Base-by-base conservation (phyloP, 2,113 vertebrate species). In the Misgurnus mizolepis region DNA sequence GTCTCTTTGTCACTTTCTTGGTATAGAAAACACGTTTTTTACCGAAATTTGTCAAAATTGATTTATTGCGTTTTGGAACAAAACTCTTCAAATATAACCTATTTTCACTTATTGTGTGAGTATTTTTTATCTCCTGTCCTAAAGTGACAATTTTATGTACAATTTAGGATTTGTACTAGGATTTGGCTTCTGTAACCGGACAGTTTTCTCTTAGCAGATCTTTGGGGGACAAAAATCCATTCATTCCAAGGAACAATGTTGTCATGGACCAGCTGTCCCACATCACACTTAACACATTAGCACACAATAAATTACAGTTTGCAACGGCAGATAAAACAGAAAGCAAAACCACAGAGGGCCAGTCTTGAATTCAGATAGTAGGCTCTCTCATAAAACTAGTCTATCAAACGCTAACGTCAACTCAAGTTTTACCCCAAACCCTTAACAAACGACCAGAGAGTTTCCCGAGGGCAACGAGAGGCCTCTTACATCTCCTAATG, bases 401-500 rank as follows among this genome's bases (percentile, higher is more conserved):
- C 70, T 76, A 67, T 67, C 82, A 78, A 39, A 61, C 5, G 11
- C 65, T 61, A 80, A 65, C 75, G 67, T 75, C 82, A 76, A 39
- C 84, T 76, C 75, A 76, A 84, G 69, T 76, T 84, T 83, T 80
- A 80, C 18, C 87, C 78, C 61, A 79, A 75, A 47, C 15, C 22
- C 82, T 90, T 89, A 88, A 89, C 85, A 86, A 88, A 90, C 84
- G 82, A 86, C 82, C 67, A 81, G 74, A 82, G 84, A 55, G 80
- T 82, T 78, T 81, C 82, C 39, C 72, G 18, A 50, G 41, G 56
- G 39, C 67, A 18, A 67, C 34, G 41, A 84, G 88, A 81, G 80
- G 85, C 85, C 83, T 84, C 81, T 84, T 62, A 43, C 82, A 82
- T 79, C 72, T 61, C 83, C 78, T 85, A 74, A 85, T 88, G 85